A percentile compares a stretch with the other conserved stretches of the same genome.
phyloP scores from a whole-genome alignment of 2,797 vertebrate genomes.

The Parauchenoglanis punctatus region DNA sequence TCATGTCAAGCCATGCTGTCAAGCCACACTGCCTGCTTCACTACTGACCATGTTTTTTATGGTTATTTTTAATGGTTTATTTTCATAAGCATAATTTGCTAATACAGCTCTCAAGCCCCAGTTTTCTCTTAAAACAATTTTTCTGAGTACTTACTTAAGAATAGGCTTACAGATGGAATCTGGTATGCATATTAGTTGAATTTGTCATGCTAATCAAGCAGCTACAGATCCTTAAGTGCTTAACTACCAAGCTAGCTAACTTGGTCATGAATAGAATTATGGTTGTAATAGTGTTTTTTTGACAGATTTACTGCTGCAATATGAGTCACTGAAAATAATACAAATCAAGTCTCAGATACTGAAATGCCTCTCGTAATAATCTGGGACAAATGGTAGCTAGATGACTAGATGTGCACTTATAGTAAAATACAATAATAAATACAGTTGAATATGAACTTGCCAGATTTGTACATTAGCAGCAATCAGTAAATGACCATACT shows the following conservation, averaged over 20 bases:
- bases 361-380: neutral
- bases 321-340: neutral
- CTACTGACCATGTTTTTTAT: neutral
- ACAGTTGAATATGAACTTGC: neutral
- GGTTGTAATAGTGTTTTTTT: neutral
- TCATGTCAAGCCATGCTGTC: neutral
- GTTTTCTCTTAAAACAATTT: neutral
- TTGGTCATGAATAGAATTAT: neutral
- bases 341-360: neutral
- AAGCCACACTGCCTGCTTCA: neutral
- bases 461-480: neutral
- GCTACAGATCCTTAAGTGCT: neutral
- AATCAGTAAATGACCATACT: neutral
- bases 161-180: neutral
- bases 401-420: neutral
- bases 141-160: neutral
- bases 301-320: neutral
- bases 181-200: neutral
- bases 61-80: neutral
- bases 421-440: neutral
- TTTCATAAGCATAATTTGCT: neutral
- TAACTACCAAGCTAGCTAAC: neutral
- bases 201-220: neutral
- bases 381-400: neutral
- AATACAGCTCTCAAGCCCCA: neutral